Conservation (phyloP, 2,888 invertebrate genomes). For the Ophion slaviceki region DNA sequence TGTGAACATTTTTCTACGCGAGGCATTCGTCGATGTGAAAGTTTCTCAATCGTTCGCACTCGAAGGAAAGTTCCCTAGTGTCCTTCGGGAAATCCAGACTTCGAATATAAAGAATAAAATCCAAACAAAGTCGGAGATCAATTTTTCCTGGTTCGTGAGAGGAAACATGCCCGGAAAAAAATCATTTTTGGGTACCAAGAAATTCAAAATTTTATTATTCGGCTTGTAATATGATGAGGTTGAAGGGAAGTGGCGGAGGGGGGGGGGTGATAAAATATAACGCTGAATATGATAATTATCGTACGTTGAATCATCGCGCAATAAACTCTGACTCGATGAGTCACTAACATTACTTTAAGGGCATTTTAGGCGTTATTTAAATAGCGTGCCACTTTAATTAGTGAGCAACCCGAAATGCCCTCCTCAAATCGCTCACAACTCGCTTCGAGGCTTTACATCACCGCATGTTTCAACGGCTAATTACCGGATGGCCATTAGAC, state of each 20-base stretch:
- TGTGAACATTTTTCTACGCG: constrained; percentile 1
- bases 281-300: not conserved
- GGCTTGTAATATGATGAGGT: not conserved
- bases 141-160: not conserved
- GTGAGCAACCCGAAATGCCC: constrained; percentile 27
- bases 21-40: not conserved
- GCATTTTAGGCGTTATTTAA: not conserved
- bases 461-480: constrained; percentile 27
- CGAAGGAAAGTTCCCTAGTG: not conserved
- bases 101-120: not conserved
- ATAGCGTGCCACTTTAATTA: constrained; percentile 34
- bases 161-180: not conserved
- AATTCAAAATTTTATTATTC: not conserved
- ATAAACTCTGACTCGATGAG: constrained; percentile 23
- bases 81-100: not conserved
- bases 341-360: not conserved
- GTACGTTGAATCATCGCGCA: constrained; percentile 22
- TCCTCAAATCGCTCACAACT: not conserved
- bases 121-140: not conserved
- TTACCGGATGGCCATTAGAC: constrained; percentile 53
- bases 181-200: not conserved
- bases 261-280: not conserved
- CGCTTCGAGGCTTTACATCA: constrained; percentile 10
- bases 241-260: too few relatives aligned
- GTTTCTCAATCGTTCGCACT: not conserved